Percentiles rank a stretch among this genome's conserved stretches.
Evolutionary conservation across 1,140 invertebrate genomes (phyloP).

Genomic region (Rhynchophorus ferrugineus): DNA sequence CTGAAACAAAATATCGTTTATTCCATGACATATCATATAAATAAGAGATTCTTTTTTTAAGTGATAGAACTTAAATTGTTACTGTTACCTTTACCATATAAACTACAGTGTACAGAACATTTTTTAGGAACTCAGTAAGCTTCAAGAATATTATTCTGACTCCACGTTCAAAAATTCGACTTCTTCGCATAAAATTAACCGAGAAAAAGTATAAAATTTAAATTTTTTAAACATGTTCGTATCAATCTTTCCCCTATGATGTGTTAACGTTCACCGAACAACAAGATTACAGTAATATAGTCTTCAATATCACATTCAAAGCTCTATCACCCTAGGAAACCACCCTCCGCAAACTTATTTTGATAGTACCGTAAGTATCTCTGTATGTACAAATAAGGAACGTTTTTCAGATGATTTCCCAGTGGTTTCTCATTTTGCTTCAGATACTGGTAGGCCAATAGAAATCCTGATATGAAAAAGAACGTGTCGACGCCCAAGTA

Average conservation of each 20-base stretch:
- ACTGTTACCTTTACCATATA: no score
- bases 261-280: no score
- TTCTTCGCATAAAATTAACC: no score
- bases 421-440: conserved; percentile 19
- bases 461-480: conserved; percentile 30
- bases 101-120: no score
- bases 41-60: background rate
- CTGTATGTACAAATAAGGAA: conserved; percentile 28
- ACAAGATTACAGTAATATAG: no score
- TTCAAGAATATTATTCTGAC: no score
- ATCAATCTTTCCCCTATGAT: no score
- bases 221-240: no score
- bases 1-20: conserved; percentile 13
- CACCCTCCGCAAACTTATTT: conserved; percentile 1
- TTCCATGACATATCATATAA: background rate
- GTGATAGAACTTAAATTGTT: background rate
- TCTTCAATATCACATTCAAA: no score
- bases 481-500: conserved; percentile 31
- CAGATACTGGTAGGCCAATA: conserved; percentile 29
- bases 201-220: no score
- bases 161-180: no score
- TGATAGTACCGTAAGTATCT: conserved; percentile 28
- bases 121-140: no score
- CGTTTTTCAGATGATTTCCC: conserved; percentile 13
- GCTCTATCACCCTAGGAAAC: background rate